Evolutionary conservation across 1,140 invertebrate species (phyloP), one percentile per base, ranked within the genome.

Genomic region (Manduca sexta): DNA sequence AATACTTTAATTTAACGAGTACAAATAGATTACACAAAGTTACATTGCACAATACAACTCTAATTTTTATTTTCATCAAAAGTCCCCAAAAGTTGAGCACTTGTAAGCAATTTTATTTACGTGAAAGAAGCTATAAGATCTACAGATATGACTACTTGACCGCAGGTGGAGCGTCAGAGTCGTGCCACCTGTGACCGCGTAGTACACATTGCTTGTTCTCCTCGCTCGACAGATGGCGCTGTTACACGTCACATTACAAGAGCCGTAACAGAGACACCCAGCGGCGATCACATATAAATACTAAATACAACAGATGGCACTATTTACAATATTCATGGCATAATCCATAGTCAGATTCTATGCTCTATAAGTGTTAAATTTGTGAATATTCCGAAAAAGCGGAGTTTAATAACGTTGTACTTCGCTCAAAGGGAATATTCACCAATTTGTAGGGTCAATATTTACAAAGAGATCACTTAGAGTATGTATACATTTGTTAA

Each of bases 1-100:
- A 45, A 45, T 18, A 35, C 14, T 35, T 35, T 14, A 43, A 43
- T 43, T 13, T 29, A 18, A 30, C 18, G 13, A 43, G 26, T 43
- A 43, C 41, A 31, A 31, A 43, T 43, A 43, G n/a, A 43, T 31
- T 43, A 43, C 41, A 43, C 13, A 43, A 30, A 43, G 41, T 15
- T 31, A 26, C 47, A 50, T 56, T 56, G 53, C 43, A 56, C 48
- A 43, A 50, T 56, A 49, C 52, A 43, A 45, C 34, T 38, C 33
- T 49, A 41, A 26, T 29, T 15, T 21, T 4, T 5, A 14, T 30
- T 14, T 43, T 14, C 21, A 30, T 43, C 29, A 30, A 30, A 26
- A 26, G 21, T 30, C 5, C 26, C 11, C 26, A 43, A 30, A 30
- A 13, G 12, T n/a, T 43, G 41, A 43, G 41, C 41, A 43, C 26